A percentile compares a stretch with the other conserved stretches of the same genome.
phyloP scores from a whole-genome alignment of 1,140 invertebrate genomes.

The Vollenhovia emeryi region DNA sequence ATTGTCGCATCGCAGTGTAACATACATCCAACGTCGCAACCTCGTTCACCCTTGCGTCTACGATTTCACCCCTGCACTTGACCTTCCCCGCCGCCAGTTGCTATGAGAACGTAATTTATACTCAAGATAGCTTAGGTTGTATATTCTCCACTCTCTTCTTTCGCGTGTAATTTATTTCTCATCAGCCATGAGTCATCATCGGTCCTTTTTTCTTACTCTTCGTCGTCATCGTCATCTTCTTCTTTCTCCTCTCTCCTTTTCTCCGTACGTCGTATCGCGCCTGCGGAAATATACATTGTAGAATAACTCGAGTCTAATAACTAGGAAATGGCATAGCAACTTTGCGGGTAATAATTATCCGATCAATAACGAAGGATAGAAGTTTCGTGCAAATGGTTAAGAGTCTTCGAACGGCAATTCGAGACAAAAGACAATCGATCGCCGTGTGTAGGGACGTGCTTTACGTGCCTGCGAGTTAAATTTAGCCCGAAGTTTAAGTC shows the following conservation, averaged over 20 bases:
- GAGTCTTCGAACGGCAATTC: constrained; percentile 3
- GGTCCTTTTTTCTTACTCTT: background rate
- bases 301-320: constrained; percentile 10
- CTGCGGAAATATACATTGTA: background rate
- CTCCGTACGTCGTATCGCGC: background rate
- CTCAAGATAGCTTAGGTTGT: constrained; percentile 4
- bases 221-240: background rate
- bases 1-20: background rate
- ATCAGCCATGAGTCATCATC: constrained; percentile 17
- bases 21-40: background rate
- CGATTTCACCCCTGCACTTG: constrained; percentile 31
- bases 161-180: constrained; percentile 45
- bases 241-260: background rate
- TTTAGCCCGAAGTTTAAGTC: background rate
- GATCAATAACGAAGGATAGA: constrained; percentile 13
- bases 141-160: background rate
- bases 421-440: constrained; percentile 40
- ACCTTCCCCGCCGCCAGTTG: constrained; percentile 19
- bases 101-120: constrained; percentile 48
- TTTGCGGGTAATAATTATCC: constrained; percentile 20
- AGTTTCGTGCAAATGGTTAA: constrained; percentile 16
- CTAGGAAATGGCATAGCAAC: background rate
- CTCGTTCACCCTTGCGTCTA: background rate
- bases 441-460: background rate
- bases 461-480: constrained; percentile 24